A percentile compares a stretch with the other conserved stretches of the same genome.
These are phyloP conservation scores for Melanophora roralis DNA, from an alignment of 2,888 invertebrate species.

Conservation along the genomic window DNA sequence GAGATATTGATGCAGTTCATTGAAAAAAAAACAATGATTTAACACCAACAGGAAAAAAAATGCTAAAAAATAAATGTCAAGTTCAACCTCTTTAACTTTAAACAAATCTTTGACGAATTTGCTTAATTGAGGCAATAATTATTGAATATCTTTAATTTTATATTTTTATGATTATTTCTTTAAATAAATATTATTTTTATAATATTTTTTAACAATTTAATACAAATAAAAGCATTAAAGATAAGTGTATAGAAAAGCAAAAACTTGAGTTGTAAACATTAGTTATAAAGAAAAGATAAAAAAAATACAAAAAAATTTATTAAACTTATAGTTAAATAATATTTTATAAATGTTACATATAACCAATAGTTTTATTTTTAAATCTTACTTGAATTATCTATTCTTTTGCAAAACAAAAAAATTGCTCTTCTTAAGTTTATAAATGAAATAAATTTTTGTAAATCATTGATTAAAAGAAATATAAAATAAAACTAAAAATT, in stretches of 20 bases:
- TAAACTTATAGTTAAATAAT: too few relatives aligned
- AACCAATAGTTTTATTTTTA: slow-evolving; percentile 20
- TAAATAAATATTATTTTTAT: slow-evolving; percentile 10
- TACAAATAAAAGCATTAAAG: too few relatives aligned
- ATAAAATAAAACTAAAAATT: slow-evolving; percentile 19
- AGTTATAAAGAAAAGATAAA: slow-evolving; percentile 13
- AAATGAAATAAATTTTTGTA: slow-evolving; percentile 44
- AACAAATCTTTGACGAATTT: slow-evolving; percentile 69
- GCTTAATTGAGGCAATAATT: slow-evolving; percentile 70
- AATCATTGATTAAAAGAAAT: slow-evolving; percentile 43
- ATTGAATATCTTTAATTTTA: slow-evolving; percentile 27
- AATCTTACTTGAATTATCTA: slow-evolving; percentile 30
- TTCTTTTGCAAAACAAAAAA: not conserved
- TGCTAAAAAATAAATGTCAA: slow-evolving; percentile 8
- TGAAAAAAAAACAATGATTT: slow-evolving; percentile 66
- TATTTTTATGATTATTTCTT: slow-evolving; percentile 23
- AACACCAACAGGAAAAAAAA: slow-evolving; percentile 11
- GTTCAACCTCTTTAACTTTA: slow-evolving; percentile 20
- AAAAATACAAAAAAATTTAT: too few relatives aligned
- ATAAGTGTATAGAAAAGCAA: slow-evolving; percentile 48
- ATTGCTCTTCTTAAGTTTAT: slow-evolving; percentile 44
- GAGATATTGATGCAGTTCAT: slow-evolving; percentile 90
- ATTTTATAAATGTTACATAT: slow-evolving; percentile 15
- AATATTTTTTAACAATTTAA: slow-evolving; percentile 8
- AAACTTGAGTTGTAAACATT: slow-evolving; percentile 23